These are phyloP conservation scores for Caenorhabditis remanei DNA, from an alignment of 1,140 invertebrate genomes.

Conservation along the genomic window DNA sequence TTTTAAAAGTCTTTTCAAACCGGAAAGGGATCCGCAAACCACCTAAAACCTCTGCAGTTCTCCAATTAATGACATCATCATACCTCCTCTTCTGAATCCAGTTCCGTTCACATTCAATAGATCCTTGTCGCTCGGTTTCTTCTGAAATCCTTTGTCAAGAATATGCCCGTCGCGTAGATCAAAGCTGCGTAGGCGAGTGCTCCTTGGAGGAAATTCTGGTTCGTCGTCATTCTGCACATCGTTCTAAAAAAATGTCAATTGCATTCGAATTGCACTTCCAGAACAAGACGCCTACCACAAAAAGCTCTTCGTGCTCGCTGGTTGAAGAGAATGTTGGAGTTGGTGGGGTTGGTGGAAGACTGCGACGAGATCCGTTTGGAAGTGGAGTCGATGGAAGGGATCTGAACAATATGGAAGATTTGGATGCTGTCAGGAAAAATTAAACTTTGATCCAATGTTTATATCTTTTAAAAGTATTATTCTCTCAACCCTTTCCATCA, in stretches of 20 bases:
- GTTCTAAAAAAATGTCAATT: conserved; percentile 37
- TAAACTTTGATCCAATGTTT: not conserved
- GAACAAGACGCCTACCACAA: conserved; percentile 30
- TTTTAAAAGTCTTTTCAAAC: not conserved
- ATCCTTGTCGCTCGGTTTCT: conserved; percentile 35
- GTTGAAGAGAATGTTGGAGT: conserved; percentile 24
- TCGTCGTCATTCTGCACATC: conserved; percentile 40
- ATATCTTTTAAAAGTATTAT: not conserved
- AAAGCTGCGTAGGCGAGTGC: conserved; percentile 42
- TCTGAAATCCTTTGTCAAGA: conserved; percentile 49
- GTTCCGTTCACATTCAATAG: conserved; percentile 12
- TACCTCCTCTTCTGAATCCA: conserved; percentile 45
- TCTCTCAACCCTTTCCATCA: not conserved
- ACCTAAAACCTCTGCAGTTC: not conserved
- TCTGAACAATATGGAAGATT: not conserved
- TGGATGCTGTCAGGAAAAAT: not conserved
- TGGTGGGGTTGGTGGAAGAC: conserved; percentile 46
- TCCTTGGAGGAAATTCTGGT: not conserved
- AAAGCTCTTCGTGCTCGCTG: conserved; percentile 53
- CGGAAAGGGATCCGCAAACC: not conserved
- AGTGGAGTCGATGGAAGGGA: conserved; percentile 18
- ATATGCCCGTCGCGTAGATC: conserved; percentile 50
- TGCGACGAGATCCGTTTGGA: conserved; percentile 31
- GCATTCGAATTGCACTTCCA: conserved; percentile 7
- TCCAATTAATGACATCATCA: conserved; percentile 1